Evolutionary conservation across 2,113 vertebrate species (phyloP).

Genomic region (Oreamnos americanus): DNA sequence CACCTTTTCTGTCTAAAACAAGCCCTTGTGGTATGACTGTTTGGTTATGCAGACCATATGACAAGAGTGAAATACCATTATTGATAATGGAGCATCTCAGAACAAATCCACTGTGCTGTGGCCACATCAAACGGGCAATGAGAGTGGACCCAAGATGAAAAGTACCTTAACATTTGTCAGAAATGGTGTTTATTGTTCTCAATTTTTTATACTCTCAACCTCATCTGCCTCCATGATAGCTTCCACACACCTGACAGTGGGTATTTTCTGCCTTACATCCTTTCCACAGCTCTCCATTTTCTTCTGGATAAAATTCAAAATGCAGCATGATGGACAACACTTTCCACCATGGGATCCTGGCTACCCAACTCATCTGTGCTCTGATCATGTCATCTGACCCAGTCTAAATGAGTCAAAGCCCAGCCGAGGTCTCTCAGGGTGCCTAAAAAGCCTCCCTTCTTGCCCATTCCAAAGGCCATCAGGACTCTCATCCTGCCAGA

Average conservation of each 20-base stretch:
- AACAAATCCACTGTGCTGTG: background rate
- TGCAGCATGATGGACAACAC: background rate
- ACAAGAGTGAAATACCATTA: background rate
- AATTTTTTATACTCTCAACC: background rate
- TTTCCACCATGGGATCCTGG: background rate
- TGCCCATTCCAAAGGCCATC: background rate
- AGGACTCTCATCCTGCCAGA: background rate
- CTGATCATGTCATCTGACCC: background rate
- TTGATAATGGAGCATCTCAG: background rate
- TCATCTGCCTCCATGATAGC: background rate
- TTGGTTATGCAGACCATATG: background rate
- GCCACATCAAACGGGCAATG: background rate
- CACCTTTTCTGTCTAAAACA: background rate
- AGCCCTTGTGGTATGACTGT: background rate
- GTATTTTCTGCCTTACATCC: background rate
- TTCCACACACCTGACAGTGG: background rate
- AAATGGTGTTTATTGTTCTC: background rate
- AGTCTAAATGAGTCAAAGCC: background rate
- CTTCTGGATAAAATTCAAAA: background rate
- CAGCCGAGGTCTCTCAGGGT: background rate
- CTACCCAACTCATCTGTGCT: accelerated
- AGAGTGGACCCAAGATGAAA: background rate
- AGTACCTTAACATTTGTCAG: background rate
- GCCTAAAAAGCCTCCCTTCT: background rate
- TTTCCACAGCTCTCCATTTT: background rate